These are phyloP conservation scores for Melanotaenia parkinsoni DNA, from an alignment of 2,797 vertebrate genomes.

Conservation along the genomic window DNA sequence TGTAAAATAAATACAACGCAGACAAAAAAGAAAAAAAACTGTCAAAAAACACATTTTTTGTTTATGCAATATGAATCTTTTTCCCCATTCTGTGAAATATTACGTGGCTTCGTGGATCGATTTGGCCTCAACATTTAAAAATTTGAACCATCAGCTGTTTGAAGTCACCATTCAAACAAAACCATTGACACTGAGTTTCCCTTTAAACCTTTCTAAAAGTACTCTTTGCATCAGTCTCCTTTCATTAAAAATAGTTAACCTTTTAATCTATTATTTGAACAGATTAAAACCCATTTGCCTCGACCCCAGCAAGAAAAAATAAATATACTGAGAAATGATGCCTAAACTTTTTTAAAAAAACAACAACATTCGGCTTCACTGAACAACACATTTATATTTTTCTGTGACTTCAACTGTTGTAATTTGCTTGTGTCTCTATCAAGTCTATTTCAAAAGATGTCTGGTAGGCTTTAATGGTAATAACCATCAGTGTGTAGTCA, in stretches of 20 bases:
- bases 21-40: conserved; percentile 9
- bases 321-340: conserved; percentile 15
- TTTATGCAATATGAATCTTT: conserved; percentile 7
- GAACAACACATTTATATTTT: conserved; percentile 3
- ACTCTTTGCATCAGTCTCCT: conserved; percentile 15
- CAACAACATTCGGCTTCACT: background rate
- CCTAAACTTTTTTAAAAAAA: background rate
- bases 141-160: background rate
- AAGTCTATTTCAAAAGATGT: conserved; percentile 17
- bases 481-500: conserved; percentile 28
- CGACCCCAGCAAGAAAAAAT: conserved; percentile 40
- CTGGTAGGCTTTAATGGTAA: conserved; percentile 37
- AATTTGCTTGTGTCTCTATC: conserved; percentile 22
- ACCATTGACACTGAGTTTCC: conserved; percentile 57
- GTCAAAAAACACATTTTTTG: conserved; percentile 6
- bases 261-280: background rate
- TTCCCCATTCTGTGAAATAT: conserved; percentile 6
- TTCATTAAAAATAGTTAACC: conserved; percentile 20
- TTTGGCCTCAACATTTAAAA: background rate
- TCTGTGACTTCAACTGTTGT: conserved; percentile 13
- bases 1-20: conserved; percentile 39
- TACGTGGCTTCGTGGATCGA: conserved; percentile 9
- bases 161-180: conserved; percentile 28
- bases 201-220: conserved; percentile 43
- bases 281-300: conserved; percentile 30